Base-by-base conservation (phyloP, 2,888 invertebrate genomes). In the Acleris holmiana region DNA sequence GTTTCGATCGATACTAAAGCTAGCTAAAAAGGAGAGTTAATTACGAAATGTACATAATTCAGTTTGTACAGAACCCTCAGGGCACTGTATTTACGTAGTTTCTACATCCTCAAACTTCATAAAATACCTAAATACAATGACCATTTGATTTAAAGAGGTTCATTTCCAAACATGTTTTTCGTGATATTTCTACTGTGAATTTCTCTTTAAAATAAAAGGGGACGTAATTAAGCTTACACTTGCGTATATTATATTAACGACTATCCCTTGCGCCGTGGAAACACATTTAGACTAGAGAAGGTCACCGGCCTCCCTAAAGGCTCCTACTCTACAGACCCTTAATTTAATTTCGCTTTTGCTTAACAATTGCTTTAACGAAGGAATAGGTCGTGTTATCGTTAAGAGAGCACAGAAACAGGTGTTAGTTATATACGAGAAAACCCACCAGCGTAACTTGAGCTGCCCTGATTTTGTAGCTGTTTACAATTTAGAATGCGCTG, bases 371-470 rank as follows among this genome's bases (percentile, higher is more conserved):
- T 44, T 63, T 65, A 65, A 65, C 47, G 60, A 65, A 50, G 49
- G 58, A 57, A 64, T 59, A 59, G 59, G 47, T 49, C 49, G 29
- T 65, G 65, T 60, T 65, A 60, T 67, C 58, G 58, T 59, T 57
- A 55, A 48, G 19, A 44, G 48, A 35, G 40, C 44, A 44, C 40
- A 35, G 57, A 62, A 67, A 63, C 67, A 63, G 67, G 59, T 67
- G 67, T 44, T 61, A 47, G 58, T 63, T 63, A 70, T 63, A 64
- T 70, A 68, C 51, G 57, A 61, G 58, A 21, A 66, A 61, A 67
- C 55, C 69, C 70, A 67, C 83, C 78, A 81, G 54, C 67, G 46
- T 70, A 68, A 18, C 67, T 68, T 68, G 80, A 76, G 55, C 75
- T 73, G 40, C 68, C 68, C 49, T 60, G 46, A 47, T 59, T 54